These are phyloP conservation scores for Nomada fabriciana DNA, from an alignment of 2,888 invertebrate genomes.

Conservation along the genomic window DNA sequence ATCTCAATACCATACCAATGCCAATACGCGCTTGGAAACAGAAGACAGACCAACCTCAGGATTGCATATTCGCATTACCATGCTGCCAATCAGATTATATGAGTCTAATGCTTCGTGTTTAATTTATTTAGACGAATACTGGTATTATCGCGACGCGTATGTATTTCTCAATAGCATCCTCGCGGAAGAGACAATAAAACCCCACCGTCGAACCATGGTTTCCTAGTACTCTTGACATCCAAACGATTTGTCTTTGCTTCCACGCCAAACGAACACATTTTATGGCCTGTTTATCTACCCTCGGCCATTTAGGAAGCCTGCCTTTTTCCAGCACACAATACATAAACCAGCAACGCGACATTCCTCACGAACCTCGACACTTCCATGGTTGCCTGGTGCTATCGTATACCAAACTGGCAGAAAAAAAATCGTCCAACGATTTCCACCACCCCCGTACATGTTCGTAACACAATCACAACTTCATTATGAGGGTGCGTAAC, in stretches of 20 bases:
- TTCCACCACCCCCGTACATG: neutral
- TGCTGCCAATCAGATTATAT: too few relatives aligned
- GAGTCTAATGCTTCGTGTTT: too few relatives aligned
- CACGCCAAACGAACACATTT: slow-evolving; percentile 70
- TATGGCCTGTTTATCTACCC: slow-evolving; percentile 70
- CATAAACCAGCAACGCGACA: slow-evolving; percentile 41
- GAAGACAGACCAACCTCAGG: too few relatives aligned
- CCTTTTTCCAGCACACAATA: slow-evolving; percentile 44
- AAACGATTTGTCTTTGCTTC: slow-evolving; percentile 78
- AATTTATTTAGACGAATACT: too few relatives aligned
- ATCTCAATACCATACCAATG: too few relatives aligned
- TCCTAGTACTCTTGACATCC: slow-evolving; percentile 78
- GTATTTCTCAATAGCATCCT: neutral
- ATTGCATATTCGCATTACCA: too few relatives aligned
- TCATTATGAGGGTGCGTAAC: too few relatives aligned
- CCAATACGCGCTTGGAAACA: too few relatives aligned
- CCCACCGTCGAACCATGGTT: slow-evolving; percentile 58
- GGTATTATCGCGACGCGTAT: neutral
- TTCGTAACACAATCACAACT: neutral
- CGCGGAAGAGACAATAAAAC: slow-evolving; percentile 38
- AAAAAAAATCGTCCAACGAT: slow-evolving; percentile 63
- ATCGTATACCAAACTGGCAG: slow-evolving; percentile 74
- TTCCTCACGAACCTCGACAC: slow-evolving; percentile 52
- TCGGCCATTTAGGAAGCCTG: slow-evolving; percentile 68
- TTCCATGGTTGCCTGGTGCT: slow-evolving; percentile 79